Base-by-base conservation (phyloP, 2,113 vertebrate genomes). In the Jaculus jaculus region DNA sequence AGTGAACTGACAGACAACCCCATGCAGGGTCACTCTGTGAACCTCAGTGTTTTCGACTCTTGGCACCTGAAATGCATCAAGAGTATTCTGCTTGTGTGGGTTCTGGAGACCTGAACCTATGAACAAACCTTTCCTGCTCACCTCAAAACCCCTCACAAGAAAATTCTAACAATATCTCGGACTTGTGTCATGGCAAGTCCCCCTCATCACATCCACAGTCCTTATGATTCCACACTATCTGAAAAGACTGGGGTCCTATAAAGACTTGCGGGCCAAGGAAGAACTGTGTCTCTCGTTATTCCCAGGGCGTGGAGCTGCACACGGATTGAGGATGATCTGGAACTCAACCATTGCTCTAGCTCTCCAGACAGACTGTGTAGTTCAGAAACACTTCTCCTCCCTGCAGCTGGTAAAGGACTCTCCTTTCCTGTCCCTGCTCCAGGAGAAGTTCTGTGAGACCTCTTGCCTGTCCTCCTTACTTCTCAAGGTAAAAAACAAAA, bases 21-120 rank as follows among this genome's bases (percentile, higher is more conserved):
- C 7, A 54, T 42, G 26, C 5, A 0, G 28, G 3, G 24, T 13
- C 26, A 5, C 23, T 8, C 3, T 60, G 11, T 26, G 8, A 0
- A 16, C 2, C 37, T 4, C 4, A 32, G 37, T 10, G 24, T n/a
- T 39, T 37, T 20, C n/a, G 28, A 34, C 1, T 63, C 68, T 28
- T 47, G 15, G 4, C 4, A 9, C 7, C 17, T 72, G 32, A 60
- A 86, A 65, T n/a, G 42, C 16, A 32, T 11, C 2, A 3, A 69
- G 23, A 37, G 1, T 34, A 24, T 30, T 51, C 24, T 54, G 26
- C 8, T 21, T 16, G 1, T 1, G 0, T 32, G 20, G 47, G 34
- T 63, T 72, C 75, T 72, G 2, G 24, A 82, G 72, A 23, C 21
- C 2, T 17, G 0, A 10, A 34, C 3, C 28, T 74, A 71, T 20